Conservation (phyloP, 1,140 invertebrate genomes). For the Eupristina koningsbergeri region DNA sequence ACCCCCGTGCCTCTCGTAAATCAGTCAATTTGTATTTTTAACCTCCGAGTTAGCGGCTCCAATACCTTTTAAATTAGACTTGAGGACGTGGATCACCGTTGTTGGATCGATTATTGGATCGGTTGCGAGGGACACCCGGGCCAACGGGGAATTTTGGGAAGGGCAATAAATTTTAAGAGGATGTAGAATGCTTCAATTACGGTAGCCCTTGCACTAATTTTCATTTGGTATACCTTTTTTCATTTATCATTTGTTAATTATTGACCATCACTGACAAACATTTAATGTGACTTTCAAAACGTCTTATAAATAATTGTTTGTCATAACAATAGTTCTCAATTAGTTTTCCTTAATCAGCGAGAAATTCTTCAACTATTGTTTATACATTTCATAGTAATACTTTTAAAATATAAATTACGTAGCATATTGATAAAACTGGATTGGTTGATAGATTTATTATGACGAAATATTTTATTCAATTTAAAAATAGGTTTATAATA, state of each 20-base stretch:
- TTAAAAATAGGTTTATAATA: no score
- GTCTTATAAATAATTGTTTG: no score
- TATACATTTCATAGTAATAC: no score
- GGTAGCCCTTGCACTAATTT: constrained; percentile 7
- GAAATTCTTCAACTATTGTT: no score
- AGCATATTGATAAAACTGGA: no score
- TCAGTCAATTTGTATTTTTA: background rate
- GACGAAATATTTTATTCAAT: no score
- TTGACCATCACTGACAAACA: no score
- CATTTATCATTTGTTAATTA: background rate
- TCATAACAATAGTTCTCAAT: no score
- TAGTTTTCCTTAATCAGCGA: no score
- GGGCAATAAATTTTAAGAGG: background rate
- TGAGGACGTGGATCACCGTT: background rate
- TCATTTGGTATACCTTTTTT: background rate
- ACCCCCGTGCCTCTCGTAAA: background rate
- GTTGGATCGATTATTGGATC: background rate
- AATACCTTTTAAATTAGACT: background rate
- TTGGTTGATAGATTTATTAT: no score
- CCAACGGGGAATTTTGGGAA: no score
- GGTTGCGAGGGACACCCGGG: background rate
- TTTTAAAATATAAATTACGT: no score
- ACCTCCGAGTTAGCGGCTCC: background rate
- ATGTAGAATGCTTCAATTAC: background rate
- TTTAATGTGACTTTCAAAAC: background rate